phyloP scores from a whole-genome alignment of 2,113 vertebrate species.

The Periophthalmodon schlosseri region DNA sequence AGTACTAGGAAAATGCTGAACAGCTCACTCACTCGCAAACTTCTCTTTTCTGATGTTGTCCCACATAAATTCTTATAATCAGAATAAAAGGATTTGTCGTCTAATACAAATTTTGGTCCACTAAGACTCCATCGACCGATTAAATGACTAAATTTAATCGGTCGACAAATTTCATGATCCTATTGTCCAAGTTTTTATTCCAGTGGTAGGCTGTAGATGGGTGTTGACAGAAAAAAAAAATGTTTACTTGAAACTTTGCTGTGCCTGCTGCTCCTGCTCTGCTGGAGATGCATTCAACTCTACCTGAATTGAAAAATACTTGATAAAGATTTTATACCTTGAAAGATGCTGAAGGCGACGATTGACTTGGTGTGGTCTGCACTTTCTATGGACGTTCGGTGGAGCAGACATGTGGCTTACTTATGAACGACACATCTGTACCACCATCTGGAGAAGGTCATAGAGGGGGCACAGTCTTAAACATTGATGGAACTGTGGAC shows the following conservation, averaged over 20 bases:
- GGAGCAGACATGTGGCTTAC: background rate
- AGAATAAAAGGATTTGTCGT: too few species aligned
- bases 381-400: background rate
- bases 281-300: background rate
- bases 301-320: background rate
- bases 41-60: too few species aligned
- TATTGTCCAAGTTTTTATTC: background rate
- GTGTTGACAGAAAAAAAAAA: background rate
- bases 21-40: too few species aligned
- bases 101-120: too few species aligned
- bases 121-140: too few species aligned
- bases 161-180: background rate
- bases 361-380: background rate
- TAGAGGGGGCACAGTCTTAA: background rate
- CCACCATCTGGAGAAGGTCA: background rate
- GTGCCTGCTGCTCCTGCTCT: background rate
- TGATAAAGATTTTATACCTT: background rate
- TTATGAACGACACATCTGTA: conserved; percentile 6
- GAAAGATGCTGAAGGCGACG: background rate
- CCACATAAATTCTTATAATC: too few species aligned
- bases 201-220: background rate
- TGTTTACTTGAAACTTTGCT: background rate
- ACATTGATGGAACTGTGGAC: background rate
- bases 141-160: too few species aligned
- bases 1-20: too few species aligned